Evolutionary conservation across 2,113 vertebrate genomes (phyloP).

Genomic region (Sceloporus tristichus): DNA sequence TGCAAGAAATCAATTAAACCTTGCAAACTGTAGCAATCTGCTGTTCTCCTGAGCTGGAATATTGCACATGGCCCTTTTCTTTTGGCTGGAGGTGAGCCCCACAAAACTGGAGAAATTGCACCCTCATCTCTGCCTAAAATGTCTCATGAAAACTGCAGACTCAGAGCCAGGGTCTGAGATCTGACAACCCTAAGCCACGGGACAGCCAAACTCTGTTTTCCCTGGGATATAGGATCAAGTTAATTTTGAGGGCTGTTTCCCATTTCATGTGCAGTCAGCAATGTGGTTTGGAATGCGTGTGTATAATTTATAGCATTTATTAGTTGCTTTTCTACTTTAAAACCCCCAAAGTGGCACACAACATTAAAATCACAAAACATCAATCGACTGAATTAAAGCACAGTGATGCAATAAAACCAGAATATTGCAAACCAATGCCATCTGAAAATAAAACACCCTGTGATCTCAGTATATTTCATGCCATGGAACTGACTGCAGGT

Average conservation of each 20-base stretch:
- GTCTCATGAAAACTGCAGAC: no score
- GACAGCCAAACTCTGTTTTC: background rate
- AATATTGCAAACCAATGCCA: background rate
- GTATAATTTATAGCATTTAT: background rate
- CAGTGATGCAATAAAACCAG: background rate
- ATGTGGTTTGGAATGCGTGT: background rate
- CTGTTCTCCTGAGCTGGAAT: no score
- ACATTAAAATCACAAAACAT: background rate
- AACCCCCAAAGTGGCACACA: background rate
- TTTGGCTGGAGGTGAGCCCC: no score
- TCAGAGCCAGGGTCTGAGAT: no score
- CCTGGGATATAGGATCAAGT: background rate
- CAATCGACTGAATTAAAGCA: background rate
- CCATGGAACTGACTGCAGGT: background rate
- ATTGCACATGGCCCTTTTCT: no score
- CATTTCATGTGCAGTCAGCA: background rate
- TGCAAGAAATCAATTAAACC: no score
- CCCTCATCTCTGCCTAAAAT: no score
- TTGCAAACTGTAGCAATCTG: no score
- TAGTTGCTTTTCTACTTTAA: background rate
- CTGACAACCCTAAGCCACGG: no score
- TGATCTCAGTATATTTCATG: background rate
- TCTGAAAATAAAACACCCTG: background rate
- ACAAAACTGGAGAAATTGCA: no score
- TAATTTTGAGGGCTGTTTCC: background rate